These are phyloP conservation scores for Megalurothrips usitatus DNA, from an alignment of 2,888 invertebrate species.

Conservation along the genomic window DNA sequence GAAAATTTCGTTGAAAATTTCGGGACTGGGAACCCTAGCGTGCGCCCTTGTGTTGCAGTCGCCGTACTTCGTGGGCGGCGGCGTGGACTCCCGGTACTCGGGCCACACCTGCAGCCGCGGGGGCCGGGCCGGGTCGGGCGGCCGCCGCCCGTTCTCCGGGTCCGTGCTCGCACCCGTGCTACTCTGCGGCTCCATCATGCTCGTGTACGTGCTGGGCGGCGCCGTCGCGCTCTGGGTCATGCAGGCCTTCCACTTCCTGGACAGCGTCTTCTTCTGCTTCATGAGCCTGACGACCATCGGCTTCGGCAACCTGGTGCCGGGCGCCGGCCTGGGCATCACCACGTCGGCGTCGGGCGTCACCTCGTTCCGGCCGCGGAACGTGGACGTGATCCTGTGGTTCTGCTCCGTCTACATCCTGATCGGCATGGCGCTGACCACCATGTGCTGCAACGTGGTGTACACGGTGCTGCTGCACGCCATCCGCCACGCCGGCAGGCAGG, in stretches of 20 bases:
- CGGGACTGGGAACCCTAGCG: too few relatives aligned
- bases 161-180: conserved; percentile 80
- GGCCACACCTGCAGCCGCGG: conserved; percentile 8
- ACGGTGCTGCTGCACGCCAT: conserved; percentile 72
- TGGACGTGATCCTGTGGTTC: conserved; percentile 69
- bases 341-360: conserved; percentile 64
- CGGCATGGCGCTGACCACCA: conserved; percentile 81
- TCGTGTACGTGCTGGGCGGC: conserved; percentile 86
- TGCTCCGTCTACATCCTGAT: conserved; percentile 82
- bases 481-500: background rate
- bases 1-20: too few relatives aligned
- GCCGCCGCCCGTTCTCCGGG: conserved; percentile 42
- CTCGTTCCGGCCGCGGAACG: conserved; percentile 44
- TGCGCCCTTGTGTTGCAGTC: conserved; percentile 36
- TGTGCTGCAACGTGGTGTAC: conserved; percentile 86
- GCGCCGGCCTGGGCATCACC: conserved; percentile 34
- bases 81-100: conserved; percentile 28
- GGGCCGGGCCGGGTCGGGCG: conserved; percentile 29
- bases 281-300: conserved; percentile 92
- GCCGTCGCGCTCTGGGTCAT: conserved; percentile 81
- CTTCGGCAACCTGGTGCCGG: conserved; percentile 57
- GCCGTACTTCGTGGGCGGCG: conserved; percentile 37
- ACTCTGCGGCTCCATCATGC: conserved; percentile 83
- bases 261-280: conserved; percentile 92
- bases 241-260: conserved; percentile 80